A percentile compares a stretch with the other conserved stretches of the same genome.
Conservation (phyloP, 1,140 invertebrate genomes). For the Maniola jurtina region DNA sequence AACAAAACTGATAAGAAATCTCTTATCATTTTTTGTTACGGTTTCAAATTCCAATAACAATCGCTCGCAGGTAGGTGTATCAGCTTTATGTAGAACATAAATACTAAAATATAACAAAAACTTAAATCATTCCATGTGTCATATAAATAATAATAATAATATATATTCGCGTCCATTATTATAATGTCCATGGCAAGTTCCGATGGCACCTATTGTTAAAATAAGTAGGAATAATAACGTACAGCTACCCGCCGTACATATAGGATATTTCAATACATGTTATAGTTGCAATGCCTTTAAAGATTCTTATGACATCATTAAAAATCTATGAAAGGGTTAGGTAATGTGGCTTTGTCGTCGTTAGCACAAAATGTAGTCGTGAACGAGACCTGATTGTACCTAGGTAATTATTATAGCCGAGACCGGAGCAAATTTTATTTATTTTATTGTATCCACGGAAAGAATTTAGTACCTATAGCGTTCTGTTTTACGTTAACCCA, state of each 20-base stretch:
- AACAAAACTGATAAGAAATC: no score
- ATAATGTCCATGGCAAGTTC: slow-evolving; percentile 7
- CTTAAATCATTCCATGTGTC: slow-evolving; percentile 9
- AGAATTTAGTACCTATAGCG: no score
- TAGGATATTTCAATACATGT: slow-evolving; percentile 24
- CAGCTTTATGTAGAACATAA: not conserved
- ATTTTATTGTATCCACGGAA: no score
- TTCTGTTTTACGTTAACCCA: no score
- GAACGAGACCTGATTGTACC: slow-evolving; percentile 25
- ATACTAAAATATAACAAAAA: not conserved
- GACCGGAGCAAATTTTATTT: no score
- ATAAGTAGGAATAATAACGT: slow-evolving; percentile 14
- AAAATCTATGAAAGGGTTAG: slow-evolving; percentile 3
- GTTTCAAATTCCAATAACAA: no score
- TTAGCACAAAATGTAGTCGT: slow-evolving; percentile 26
- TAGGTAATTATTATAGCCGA: not conserved
- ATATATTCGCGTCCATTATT: slow-evolving; percentile 31
- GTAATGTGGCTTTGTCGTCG: slow-evolving; percentile 8
- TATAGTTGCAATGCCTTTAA: slow-evolving; percentile 16
- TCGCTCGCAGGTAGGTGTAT: no score
- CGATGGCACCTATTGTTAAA: slow-evolving; percentile 7
- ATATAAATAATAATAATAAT: slow-evolving; percentile 7
- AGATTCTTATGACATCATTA: slow-evolving; percentile 2
- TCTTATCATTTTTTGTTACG: no score
- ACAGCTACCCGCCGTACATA: slow-evolving; percentile 6